These are phyloP conservation scores for Arothron firmamentum DNA, from an alignment of 2,113 vertebrate species.

Conservation along the genomic window DNA sequence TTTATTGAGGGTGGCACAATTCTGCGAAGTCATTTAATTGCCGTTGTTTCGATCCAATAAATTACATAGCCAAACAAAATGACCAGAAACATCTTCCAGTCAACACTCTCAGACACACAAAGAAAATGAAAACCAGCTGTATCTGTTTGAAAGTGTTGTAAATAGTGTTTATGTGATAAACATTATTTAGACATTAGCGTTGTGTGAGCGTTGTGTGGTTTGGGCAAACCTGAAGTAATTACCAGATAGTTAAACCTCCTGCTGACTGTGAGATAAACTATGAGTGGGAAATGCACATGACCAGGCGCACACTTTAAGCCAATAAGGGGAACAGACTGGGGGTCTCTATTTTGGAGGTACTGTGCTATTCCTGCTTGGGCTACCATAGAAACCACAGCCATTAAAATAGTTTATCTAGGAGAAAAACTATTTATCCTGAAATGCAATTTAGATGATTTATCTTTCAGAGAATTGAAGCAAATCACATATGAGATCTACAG, in stretches of 20 bases:
- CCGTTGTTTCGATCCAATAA: slow-evolving; percentile 24
- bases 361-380: slow-evolving; percentile 37
- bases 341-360: slow-evolving; percentile 37
- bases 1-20: not conserved
- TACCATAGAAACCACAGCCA: slow-evolving; percentile 54
- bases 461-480: slow-evolving; percentile 28
- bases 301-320: slow-evolving; percentile 39
- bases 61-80: slow-evolving; percentile 10
- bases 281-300: slow-evolving; percentile 49
- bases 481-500: slow-evolving; percentile 26
- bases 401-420: slow-evolving; percentile 35
- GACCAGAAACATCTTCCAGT: slow-evolving; percentile 50
- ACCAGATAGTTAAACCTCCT: slow-evolving; percentile 52
- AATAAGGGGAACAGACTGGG: slow-evolving; percentile 41
- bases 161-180: slow-evolving; percentile 63
- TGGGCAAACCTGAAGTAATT: slow-evolving; percentile 59
- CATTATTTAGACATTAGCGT: slow-evolving; percentile 61
- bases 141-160: slow-evolving; percentile 56
- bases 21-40: slow-evolving; percentile 13
- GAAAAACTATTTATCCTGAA: slow-evolving; percentile 31
- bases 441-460: slow-evolving; percentile 45
- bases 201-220: slow-evolving; percentile 46
- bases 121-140: slow-evolving; percentile 52
- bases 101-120: slow-evolving; percentile 18
- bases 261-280: slow-evolving; percentile 58